These are phyloP conservation scores for Drosophila recens DNA, from an alignment of 2,888 invertebrate species.

Conservation along the genomic window DNA sequence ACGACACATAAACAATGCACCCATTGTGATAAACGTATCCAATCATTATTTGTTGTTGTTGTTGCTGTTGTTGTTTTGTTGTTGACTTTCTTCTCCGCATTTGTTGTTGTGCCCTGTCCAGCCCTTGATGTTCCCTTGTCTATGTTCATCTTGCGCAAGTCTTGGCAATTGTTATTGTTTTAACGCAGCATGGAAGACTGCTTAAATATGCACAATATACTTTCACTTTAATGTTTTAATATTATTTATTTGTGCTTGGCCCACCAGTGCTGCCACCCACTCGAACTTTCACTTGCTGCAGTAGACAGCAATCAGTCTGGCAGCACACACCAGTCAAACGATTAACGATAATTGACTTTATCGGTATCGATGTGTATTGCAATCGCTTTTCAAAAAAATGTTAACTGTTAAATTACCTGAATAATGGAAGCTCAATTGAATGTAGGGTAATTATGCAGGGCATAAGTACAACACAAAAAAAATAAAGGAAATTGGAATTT, in stretches of 20 bases:
- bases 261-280: constrained; percentile 39
- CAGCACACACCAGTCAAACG: too few relatives aligned
- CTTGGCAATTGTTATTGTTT: constrained; percentile 23
- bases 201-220: constrained; percentile 31
- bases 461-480: too few relatives aligned
- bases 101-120: constrained; percentile 13
- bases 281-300: not conserved
- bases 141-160: constrained; percentile 41
- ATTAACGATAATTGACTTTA: too few relatives aligned
- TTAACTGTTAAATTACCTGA: too few relatives aligned
- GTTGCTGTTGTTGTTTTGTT: not conserved
- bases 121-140: constrained; percentile 24
- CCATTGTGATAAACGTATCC: constrained; percentile 96
- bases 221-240: constrained; percentile 60
- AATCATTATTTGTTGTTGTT: constrained; percentile 79
- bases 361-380: too few relatives aligned
- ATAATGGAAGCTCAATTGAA: too few relatives aligned
- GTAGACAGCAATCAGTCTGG: not conserved
- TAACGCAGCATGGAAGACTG: constrained; percentile 45
- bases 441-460: too few relatives aligned
- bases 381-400: too few relatives aligned
- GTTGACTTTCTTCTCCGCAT: constrained; percentile 16
- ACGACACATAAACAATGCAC: constrained; percentile 99
- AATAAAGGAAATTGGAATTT: too few relatives aligned
- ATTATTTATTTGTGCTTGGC: constrained; percentile 59